These are phyloP conservation scores for Anoplolepis gracilipes DNA, from an alignment of 1,140 invertebrate genomes.

Conservation along the genomic window DNA sequence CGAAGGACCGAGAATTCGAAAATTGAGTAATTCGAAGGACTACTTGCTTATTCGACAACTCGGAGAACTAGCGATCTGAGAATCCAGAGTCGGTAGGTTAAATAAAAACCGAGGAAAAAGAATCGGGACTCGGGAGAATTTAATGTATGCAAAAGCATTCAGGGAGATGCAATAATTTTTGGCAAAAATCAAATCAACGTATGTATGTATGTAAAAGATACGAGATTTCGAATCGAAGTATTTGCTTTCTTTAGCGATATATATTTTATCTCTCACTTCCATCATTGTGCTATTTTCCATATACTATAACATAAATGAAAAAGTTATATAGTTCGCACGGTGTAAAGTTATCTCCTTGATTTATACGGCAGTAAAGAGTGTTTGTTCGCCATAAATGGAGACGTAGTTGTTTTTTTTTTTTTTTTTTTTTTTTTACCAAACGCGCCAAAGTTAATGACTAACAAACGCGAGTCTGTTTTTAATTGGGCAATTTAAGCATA, in stretches of 20 bases:
- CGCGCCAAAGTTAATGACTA: constrained; percentile 40
- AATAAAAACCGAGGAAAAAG: neutral
- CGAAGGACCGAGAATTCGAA: neutral
- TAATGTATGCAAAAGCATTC: neutral
- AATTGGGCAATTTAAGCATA: constrained; percentile 39
- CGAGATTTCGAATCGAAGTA: neutral
- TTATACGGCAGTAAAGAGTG: constrained; percentile 36
- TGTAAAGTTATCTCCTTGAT: neutral
- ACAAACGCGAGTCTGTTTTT: constrained; percentile 37
- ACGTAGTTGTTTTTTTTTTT: too few species aligned
- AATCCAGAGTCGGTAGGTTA: neutral
- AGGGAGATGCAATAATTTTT: neutral
- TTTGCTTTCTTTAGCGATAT: neutral
- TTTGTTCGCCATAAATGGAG: constrained; percentile 10
- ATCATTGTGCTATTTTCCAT: neutral
- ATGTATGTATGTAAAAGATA: neutral
- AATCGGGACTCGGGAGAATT: neutral
- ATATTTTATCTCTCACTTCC: neutral
- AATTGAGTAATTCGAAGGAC: neutral
- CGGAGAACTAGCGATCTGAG: neutral
- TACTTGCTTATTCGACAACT: constrained; percentile 30
- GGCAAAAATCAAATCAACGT: neutral
- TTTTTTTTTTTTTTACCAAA: neutral
- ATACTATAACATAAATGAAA: neutral
- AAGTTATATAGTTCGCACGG: neutral